Evolutionary conservation across 2,797 vertebrate genomes (phyloP), one percentile per base, ranked within the genome.

Genomic region (Crocidura indochinensis): DNA sequence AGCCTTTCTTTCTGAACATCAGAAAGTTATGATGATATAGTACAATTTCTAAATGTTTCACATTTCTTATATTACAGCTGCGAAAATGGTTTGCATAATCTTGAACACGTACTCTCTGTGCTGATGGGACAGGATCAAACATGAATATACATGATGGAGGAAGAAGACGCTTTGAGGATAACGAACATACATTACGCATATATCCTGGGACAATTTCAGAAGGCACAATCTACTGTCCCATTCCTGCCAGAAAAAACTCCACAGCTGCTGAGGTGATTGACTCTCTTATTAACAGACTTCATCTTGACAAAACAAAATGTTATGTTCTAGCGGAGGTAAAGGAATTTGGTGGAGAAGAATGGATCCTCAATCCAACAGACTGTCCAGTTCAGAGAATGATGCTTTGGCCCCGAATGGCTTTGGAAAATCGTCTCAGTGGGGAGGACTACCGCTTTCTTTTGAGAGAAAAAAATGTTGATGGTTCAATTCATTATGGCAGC

Each of bases 341-440:
- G 97, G 99, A 99, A 96, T 99, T 99, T 22, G 99, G 99, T 3
- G 99, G 99, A 56, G 99, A 99, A 94, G 99, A 99, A 97, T 99
- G 99, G 99, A 99, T 99, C 93, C 98, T 99, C 95, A 99, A 99
- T 97, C 99, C 99, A 75, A 98, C 97, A 14, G 99, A 99, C 97
- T 99, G 99, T 95, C 99, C 99, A 0, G 99, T 99, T 95, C 99
- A 99, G 94, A 98, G 99, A 96, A 99, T 99, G 99, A 99, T 99
- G 99, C 97, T 99, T 88, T 99, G 99, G 99, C 99, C 99, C 0
- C 99, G 99, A 0, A 98, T 98, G 97, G 99, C 99, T 0, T 97
- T 99, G 73, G 99, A 99, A 98, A 99, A 99, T 97, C 98, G 99
- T 8, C 97, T 97, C 2, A 98, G 98, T 0, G 98, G 99, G 8